Evolutionary conservation across 2,113 vertebrate species (phyloP).

Genomic region (Oxyruncus cristatus): DNA sequence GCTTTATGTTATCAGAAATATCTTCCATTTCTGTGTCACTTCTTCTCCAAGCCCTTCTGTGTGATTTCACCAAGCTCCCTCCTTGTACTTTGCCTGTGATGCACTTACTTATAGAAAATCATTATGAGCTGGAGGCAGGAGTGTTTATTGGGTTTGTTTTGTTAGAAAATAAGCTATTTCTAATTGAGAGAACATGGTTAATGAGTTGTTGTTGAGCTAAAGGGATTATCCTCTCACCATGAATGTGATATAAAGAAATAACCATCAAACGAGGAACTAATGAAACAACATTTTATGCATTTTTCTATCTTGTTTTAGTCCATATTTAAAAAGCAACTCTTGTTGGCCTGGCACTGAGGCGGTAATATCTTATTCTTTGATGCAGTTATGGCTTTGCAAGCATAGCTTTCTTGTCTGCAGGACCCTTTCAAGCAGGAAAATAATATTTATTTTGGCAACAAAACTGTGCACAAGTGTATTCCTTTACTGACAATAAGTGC

Average conservation of each 20-base stretch:
- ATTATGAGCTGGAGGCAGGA: slow-evolving; percentile 29
- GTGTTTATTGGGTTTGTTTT: neutral
- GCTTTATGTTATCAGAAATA: neutral
- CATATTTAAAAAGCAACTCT: neutral
- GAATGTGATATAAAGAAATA: neutral
- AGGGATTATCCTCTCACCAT: neutral
- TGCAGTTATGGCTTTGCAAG: neutral
- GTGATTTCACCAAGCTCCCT: neutral
- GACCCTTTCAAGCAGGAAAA: neutral
- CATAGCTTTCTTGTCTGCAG: neutral
- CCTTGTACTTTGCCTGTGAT: neutral
- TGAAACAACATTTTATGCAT: neutral
- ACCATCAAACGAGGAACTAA: neutral
- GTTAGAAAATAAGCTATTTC: slow-evolving; percentile 19
- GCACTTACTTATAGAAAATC: slow-evolving; percentile 13
- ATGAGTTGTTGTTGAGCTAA: slow-evolving; percentile 28
- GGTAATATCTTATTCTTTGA: neutral
- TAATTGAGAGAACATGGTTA: slow-evolving; percentile 20
- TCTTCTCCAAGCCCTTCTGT: neutral
- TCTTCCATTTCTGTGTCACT: neutral
- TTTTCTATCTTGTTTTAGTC: neutral
- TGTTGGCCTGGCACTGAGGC: neutral
- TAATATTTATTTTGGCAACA: neutral
- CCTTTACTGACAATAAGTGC: neutral
- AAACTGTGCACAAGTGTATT: neutral